A percentile compares a stretch with the other conserved stretches of the same genome.
Evolutionary conservation across 2,113 vertebrate species (phyloP).

Genomic region (Anarhynchus alexandrinus): DNA sequence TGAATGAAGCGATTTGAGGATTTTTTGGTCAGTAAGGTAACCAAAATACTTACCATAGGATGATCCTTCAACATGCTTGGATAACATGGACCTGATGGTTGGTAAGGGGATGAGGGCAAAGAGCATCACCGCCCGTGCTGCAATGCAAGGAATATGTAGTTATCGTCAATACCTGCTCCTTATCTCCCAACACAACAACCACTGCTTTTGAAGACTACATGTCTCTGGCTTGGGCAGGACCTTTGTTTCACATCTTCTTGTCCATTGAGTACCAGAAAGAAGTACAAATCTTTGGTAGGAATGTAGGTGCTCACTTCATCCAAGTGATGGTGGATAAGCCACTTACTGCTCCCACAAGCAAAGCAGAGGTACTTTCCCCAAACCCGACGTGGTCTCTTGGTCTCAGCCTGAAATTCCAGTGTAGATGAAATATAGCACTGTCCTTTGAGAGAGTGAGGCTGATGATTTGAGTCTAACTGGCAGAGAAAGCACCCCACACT

Average conservation of each 20-base stretch:
- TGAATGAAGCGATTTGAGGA: background rate
- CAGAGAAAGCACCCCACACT: background rate
- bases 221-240: background rate
- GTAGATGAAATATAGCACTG: background rate
- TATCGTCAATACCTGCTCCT: background rate
- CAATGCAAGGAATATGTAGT: background rate
- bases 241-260: background rate
- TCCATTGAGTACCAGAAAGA: background rate
- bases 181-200: background rate
- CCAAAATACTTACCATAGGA: constrained; percentile 82
- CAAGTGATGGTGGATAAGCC: background rate
- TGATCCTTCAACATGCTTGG: constrained; percentile 84
- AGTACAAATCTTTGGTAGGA: background rate
- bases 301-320: background rate
- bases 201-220: background rate
- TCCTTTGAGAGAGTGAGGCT: background rate
- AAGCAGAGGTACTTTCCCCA: background rate
- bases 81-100: constrained; percentile 89
- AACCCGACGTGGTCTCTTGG: background rate
- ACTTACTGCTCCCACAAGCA: background rate
- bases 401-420: background rate
- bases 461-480: background rate
- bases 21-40: background rate
- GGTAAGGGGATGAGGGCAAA: constrained; percentile 92
- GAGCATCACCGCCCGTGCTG: constrained; percentile 86